These are phyloP conservation scores for Chironomus tentans DNA, from an alignment of 2,888 invertebrate genomes.

Conservation along the genomic window DNA sequence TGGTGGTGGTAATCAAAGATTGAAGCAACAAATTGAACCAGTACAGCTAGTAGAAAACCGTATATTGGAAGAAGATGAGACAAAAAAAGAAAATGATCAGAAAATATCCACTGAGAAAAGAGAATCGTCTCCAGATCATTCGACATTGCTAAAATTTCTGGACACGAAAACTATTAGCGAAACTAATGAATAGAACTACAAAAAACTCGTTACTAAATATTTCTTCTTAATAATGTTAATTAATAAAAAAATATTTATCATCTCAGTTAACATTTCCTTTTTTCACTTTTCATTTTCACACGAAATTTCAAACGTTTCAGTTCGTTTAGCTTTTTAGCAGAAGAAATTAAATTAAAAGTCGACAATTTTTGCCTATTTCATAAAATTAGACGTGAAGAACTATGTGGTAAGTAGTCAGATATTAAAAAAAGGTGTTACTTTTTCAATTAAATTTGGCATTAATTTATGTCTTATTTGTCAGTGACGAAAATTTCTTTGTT, in stretches of 20 bases:
- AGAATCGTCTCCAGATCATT: constrained; percentile 3
- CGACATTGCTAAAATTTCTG: constrained; percentile 1
- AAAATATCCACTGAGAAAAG: background rate
- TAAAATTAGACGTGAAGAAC: background rate
- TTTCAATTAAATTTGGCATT: background rate
- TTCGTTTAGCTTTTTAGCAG: background rate
- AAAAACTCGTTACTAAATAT: background rate
- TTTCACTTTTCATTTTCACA: background rate
- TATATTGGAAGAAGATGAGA: background rate
- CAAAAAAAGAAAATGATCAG: background rate
- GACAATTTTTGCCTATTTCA: background rate
- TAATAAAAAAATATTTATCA: background rate
- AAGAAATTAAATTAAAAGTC: background rate
- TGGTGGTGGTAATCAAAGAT: background rate
- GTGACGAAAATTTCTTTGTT: background rate
- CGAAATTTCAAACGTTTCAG: background rate
- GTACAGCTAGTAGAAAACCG: background rate
- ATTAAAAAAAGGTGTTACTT: background rate
- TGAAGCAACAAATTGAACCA: background rate
- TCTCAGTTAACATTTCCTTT: background rate
- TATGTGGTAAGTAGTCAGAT: background rate
- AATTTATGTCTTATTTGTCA: background rate
- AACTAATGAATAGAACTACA: background rate
- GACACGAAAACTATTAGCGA: background rate
- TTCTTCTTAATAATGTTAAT: no score